Percentiles rank a stretch among this genome's conserved stretches.
phyloP scores from a whole-genome alignment of 2,113 vertebrate genomes.

The Siphamia tubifer region DNA sequence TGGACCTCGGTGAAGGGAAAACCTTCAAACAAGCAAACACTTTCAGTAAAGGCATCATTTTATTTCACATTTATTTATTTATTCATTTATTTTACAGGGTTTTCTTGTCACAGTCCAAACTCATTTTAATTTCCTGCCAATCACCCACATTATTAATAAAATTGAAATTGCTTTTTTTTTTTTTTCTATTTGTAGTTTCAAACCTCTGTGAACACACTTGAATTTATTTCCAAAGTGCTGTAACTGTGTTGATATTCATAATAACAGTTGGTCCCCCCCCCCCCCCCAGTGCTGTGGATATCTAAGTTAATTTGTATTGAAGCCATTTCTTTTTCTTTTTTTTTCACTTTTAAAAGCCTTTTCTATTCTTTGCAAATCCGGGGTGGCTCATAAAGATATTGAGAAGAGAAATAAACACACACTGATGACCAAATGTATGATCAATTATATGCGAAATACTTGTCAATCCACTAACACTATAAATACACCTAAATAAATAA shows the following conservation, averaged over 20 bases:
- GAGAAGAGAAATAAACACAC: too few relatives aligned
- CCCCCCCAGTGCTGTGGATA: too few relatives aligned
- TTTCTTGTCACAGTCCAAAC: conserved; percentile 39
- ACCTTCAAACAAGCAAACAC: conserved; percentile 41
- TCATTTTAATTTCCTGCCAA: conserved; percentile 71
- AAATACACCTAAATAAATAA: too few relatives aligned
- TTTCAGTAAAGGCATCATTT: conserved; percentile 23
- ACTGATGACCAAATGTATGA: too few relatives aligned
- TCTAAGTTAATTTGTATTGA: conserved; percentile 32
- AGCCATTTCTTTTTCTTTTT: conserved; percentile 19
- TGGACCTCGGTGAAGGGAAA: conserved; percentile 19
- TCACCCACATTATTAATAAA: conserved; percentile 61
- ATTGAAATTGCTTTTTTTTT: conserved; percentile 68
- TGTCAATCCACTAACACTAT: too few relatives aligned
- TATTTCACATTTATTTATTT: too few relatives aligned
- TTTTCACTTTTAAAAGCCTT: conserved; percentile 22
- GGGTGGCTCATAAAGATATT: conserved; percentile 13
- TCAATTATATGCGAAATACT: too few relatives aligned
- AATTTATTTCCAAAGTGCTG: conserved; percentile 56
- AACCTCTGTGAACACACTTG: conserved; percentile 50
- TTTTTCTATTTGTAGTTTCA: conserved; percentile 50
- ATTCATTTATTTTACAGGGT: neutral
- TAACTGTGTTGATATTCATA: conserved; percentile 38
- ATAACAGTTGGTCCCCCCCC: conserved; percentile 32
- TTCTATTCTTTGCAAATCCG: conserved; percentile 28